These are phyloP conservation scores for Nemotelus nigrinus DNA, from an alignment of 2,888 invertebrate genomes.

Conservation along the genomic window DNA sequence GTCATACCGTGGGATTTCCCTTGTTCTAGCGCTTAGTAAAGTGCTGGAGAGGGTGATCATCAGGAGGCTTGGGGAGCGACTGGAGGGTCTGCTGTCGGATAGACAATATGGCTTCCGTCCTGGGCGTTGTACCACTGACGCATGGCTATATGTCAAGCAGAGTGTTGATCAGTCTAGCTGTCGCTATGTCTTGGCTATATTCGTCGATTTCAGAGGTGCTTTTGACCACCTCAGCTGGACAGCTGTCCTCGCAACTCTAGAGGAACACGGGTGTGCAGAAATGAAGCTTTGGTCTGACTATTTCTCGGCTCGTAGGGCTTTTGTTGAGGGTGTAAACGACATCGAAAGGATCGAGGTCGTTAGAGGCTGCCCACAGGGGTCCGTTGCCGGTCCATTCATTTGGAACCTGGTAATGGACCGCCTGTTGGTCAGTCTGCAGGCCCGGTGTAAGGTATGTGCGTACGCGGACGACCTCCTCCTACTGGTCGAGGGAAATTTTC, in stretches of 20 bases:
- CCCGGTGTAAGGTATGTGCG: background rate
- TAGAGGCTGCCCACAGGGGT: conserved; percentile 16
- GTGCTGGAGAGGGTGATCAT: background rate
- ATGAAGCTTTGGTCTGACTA: background rate
- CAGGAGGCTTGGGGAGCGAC: background rate
- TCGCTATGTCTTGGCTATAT: background rate
- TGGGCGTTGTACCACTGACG: background rate
- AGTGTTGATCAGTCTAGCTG: background rate
- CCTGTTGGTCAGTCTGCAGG: background rate
- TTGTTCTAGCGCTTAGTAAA: too few relatives aligned
- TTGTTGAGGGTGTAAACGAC: too few relatives aligned
- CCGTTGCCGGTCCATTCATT: conserved; percentile 4
- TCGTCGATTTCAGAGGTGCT: background rate
- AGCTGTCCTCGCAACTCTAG: background rate
- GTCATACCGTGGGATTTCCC: conserved; percentile 1
- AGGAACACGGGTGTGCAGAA: background rate
- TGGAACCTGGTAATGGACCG: conserved; percentile 9
- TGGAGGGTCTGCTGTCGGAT: background rate
- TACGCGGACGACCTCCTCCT: conserved; percentile 1
- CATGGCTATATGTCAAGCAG: background rate
- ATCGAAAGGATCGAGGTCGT: background rate
- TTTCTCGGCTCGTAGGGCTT: background rate
- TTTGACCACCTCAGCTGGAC: background rate
- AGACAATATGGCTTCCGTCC: background rate
- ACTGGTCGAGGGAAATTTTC: too few relatives aligned